Conservation (phyloP, 1,140 invertebrate genomes). For the Apis cerana region DNA sequence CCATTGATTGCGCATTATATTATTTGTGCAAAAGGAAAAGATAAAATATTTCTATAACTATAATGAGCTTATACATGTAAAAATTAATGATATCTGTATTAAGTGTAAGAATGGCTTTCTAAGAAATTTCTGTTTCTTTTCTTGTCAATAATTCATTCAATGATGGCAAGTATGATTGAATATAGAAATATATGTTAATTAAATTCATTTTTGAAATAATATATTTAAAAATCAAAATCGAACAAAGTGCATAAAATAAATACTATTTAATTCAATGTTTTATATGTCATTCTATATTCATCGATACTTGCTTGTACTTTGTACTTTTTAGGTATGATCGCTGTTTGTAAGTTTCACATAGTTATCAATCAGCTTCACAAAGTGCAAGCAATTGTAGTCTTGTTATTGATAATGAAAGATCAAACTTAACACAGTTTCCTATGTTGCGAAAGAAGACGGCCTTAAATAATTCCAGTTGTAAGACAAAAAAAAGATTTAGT, state of each 20-base stretch:
- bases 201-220: background rate
- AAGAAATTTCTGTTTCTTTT: constrained; percentile 60
- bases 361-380: constrained; percentile 43
- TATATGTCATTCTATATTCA: constrained; percentile 43
- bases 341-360: constrained; percentile 71
- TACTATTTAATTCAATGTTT: background rate
- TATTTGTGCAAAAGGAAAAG: constrained; percentile 53
- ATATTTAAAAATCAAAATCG: constrained; percentile 26
- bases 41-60: constrained; percentile 76
- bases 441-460: constrained; percentile 75
- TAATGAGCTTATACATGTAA: constrained; percentile 81
- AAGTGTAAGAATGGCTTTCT: constrained; percentile 76
- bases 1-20: constrained; percentile 58
- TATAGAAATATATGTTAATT: constrained; percentile 34
- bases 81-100: constrained; percentile 79
- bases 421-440: constrained; percentile 74
- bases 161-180: constrained; percentile 39
- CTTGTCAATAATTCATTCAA: constrained; percentile 31
- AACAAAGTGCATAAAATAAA: background rate
- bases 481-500: constrained; percentile 68
- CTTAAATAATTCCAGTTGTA: constrained; percentile 76
- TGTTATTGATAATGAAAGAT: constrained; percentile 62
- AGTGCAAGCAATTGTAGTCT: constrained; percentile 59
- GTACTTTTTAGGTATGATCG: constrained; percentile 51
- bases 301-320: constrained; percentile 42